Evolutionary conservation across 2,888 invertebrate genomes (phyloP).

Genomic region (Anarsia innoxiella): DNA sequence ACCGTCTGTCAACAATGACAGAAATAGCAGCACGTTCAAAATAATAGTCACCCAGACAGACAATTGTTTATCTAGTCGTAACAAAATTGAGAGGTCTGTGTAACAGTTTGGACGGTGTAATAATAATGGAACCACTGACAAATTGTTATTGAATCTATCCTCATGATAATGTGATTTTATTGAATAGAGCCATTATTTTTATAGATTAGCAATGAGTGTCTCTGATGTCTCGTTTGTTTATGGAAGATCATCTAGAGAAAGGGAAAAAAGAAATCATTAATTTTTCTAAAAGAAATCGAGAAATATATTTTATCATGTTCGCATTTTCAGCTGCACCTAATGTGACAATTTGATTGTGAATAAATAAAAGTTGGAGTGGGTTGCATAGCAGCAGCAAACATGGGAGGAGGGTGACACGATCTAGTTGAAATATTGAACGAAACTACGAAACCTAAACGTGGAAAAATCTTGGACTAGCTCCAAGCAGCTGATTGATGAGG

Average conservation of each 20-base stretch:
- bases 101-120: not conserved
- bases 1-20: conserved; percentile 50
- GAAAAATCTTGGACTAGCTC: conserved; percentile 71
- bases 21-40: conserved; percentile 41
- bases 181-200: conserved; percentile 9
- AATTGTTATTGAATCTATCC: not conserved
- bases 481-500: conserved; percentile 76
- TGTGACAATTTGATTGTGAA: too few relatives aligned
- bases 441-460: conserved; percentile 72
- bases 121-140: not conserved
- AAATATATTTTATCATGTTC: too few relatives aligned
- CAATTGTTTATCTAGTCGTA: conserved; percentile 10
- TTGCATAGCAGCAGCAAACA: conserved; percentile 19
- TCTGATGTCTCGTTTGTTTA: too few relatives aligned
- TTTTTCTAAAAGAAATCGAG: too few relatives aligned
- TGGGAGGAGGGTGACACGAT: conserved; percentile 36
- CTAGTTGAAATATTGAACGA: conserved; percentile 63
- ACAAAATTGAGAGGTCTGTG: conserved; percentile 2
- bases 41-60: conserved; percentile 21
- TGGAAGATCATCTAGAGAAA: too few relatives aligned
- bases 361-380: too few relatives aligned
- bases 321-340: too few relatives aligned
- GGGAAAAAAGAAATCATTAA: too few relatives aligned
- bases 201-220: conserved; percentile 3
- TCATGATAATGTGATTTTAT: not conserved